Conservation (phyloP, 2,797 vertebrate genomes). For the Vireo griseus region DNA sequence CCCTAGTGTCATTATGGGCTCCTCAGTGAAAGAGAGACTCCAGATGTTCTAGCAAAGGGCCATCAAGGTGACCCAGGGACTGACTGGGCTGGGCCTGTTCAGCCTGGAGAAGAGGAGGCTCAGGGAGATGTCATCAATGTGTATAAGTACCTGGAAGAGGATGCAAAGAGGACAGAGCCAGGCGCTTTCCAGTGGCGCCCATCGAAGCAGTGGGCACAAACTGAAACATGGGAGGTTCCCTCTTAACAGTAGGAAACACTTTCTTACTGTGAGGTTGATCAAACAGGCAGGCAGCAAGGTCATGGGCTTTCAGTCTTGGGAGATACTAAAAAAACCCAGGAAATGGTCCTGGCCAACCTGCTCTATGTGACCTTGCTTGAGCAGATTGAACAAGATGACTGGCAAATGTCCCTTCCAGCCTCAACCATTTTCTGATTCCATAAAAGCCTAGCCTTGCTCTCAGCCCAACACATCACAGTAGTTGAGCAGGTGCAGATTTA, state of each 20-base stretch:
- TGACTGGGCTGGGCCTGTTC: not conserved
- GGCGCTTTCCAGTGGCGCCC: not conserved
- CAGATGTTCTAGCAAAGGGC: not conserved
- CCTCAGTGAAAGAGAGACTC: not conserved
- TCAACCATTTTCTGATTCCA: not conserved
- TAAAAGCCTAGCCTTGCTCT: not conserved
- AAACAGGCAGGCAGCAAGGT: not conserved
- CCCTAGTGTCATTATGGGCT: not conserved
- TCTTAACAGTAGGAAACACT: not conserved
- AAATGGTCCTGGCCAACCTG: not conserved
- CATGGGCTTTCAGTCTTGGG: not conserved
- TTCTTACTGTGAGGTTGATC: not conserved
- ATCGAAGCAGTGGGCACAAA: not conserved
- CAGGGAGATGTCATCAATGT: not conserved
- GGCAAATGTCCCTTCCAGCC: not conserved
- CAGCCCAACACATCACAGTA: not conserved
- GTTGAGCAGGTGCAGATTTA: not conserved
- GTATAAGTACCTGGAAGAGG: not conserved
- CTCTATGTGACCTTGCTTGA: not conserved
- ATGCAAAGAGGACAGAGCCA: not conserved
- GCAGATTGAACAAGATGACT: not conserved
- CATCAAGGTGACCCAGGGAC: not conserved
- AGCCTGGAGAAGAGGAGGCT: not conserved
- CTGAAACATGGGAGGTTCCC: not conserved
- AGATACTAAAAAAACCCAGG: not conserved